Evolutionary conservation across 2,797 vertebrate species (phyloP).

Genomic region (Pipistrellus pygmaeus): DNA sequence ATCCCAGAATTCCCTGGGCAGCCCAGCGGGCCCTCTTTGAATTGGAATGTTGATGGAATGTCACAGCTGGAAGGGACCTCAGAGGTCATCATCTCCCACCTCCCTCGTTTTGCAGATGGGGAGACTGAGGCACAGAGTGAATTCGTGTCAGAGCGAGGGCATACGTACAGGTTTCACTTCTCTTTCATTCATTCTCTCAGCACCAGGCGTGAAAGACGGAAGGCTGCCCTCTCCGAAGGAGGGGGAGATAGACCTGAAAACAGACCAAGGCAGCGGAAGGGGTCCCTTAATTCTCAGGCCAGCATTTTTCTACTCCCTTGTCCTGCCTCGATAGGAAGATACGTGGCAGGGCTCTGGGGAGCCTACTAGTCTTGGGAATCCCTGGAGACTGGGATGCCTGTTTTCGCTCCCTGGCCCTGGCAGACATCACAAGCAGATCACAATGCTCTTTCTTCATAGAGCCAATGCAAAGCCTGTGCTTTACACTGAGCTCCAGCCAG

Average conservation of each 20-base stretch:
- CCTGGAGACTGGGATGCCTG: background rate
- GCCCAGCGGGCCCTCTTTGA: background rate
- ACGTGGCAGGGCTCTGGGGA: background rate
- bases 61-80: background rate
- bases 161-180: background rate
- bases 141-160: background rate
- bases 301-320: background rate
- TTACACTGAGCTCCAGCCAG: background rate
- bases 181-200: background rate
- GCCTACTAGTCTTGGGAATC: too few relatives aligned
- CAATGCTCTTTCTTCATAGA: background rate
- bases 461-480: background rate
- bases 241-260: background rate
- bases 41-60: background rate
- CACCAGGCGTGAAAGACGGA: background rate
- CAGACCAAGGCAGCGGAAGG: background rate
- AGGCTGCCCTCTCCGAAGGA: background rate
- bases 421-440: constrained; percentile 8
- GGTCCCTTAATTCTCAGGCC: background rate
- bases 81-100: background rate
- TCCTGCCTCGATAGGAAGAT: background rate
- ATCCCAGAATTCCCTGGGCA: background rate
- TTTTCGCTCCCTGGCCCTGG: background rate
- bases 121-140: background rate
- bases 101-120: background rate